Conservation (phyloP, 2,888 invertebrate species). For the Diplolepis rosae region DNA sequence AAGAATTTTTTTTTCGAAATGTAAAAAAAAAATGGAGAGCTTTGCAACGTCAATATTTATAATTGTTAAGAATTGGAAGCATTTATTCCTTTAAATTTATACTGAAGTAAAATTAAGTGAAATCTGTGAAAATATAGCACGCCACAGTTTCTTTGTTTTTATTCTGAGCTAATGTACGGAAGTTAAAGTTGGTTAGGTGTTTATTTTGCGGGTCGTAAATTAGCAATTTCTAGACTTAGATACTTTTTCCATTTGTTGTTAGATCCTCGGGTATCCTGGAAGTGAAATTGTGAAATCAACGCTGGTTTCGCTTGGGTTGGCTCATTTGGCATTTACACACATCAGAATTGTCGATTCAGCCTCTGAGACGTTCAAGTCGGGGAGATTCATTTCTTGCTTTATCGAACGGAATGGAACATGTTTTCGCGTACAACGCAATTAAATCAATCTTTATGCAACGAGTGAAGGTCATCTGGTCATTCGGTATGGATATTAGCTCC, state of each 20-base stretch:
- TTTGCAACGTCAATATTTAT: no score
- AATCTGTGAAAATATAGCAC: constrained; percentile 1
- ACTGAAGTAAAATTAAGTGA: not conserved
- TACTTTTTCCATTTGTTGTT: constrained; percentile 26
- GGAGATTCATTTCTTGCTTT: constrained; percentile 50
- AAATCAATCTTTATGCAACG: constrained; percentile 72
- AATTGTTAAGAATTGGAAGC: no score
- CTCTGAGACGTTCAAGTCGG: constrained; percentile 28
- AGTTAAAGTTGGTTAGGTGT: constrained; percentile 22
- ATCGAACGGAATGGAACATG: constrained; percentile 62
- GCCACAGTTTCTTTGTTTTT: constrained; percentile 11
- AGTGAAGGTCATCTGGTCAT: constrained; percentile 71
- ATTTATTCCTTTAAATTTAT: no score
- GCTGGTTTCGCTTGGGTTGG: constrained; percentile 37
- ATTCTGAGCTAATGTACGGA: constrained; percentile 11
- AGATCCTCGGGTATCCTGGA: constrained; percentile 26
- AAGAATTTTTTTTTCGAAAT: no score
- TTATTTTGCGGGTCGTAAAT: constrained; percentile 27
- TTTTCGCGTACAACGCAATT: constrained; percentile 70
- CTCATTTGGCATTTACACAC: constrained; percentile 1
- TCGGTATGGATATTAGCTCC: constrained; percentile 67
- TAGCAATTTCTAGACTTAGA: constrained; percentile 27
- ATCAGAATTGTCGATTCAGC: constrained; percentile 17
- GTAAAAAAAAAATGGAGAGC: no score
- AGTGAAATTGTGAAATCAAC: constrained; percentile 44